A percentile compares a stretch with the other conserved stretches of the same genome.
Evolutionary conservation across 2,888 invertebrate genomes (phyloP).

Genomic region (Synergus japonicus): DNA sequence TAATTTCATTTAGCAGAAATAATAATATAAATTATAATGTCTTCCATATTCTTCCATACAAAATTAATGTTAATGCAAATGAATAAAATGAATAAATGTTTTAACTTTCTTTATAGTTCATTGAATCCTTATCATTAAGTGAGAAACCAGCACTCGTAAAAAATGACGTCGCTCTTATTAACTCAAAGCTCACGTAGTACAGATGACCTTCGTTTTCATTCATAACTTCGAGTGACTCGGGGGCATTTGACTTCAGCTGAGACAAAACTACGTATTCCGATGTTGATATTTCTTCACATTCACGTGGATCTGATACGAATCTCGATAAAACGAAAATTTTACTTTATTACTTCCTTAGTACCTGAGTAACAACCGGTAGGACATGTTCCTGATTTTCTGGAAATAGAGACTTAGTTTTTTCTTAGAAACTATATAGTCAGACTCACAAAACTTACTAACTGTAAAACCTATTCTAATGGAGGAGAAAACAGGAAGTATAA

Average conservation of each 20-base stretch:
- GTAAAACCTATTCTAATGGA: background rate
- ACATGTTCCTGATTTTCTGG: constrained; percentile 23
- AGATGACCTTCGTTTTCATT: constrained; percentile 56
- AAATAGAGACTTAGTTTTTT: constrained; percentile 24
- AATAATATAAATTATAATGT: too few species aligned
- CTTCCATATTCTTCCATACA: too few species aligned
- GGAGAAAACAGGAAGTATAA: constrained; percentile 6
- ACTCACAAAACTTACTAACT: constrained; percentile 5
- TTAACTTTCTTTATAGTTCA: background rate
- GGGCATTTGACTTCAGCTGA: background rate
- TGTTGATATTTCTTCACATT: constrained; percentile 34
- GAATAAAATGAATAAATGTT: too few species aligned
- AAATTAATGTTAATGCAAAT: too few species aligned
- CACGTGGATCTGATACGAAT: constrained; percentile 28
- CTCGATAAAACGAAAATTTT: constrained; percentile 35
- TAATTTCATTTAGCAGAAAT: too few species aligned
- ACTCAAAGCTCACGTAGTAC: constrained; percentile 33
- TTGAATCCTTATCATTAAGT: constrained; percentile 28
- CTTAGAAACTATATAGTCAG: constrained; percentile 8
- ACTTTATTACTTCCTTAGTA: constrained; percentile 30
- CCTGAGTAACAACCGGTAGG: constrained; percentile 34
- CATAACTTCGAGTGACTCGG: constrained; percentile 53
- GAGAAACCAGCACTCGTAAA: constrained; percentile 1
- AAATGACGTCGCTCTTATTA: constrained; percentile 22
- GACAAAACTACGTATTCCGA: background rate